These are phyloP conservation scores for Sitobion miscanthi DNA, from an alignment of 1,140 invertebrate genomes.

Conservation along the genomic window DNA sequence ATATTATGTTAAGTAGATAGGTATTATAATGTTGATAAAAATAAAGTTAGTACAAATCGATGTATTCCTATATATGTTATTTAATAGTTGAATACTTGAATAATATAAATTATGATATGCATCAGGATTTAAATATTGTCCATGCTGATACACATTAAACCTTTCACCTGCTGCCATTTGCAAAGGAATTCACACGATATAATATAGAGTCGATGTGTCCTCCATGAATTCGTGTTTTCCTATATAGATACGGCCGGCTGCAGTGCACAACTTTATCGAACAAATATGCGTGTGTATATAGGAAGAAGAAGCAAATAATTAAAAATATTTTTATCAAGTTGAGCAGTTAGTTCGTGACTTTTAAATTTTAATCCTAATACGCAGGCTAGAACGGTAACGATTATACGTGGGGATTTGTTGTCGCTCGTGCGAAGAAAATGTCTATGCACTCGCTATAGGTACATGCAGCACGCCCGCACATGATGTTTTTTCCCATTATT, in stretches of 20 bases:
- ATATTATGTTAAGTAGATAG: not conserved
- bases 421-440: conserved; percentile 22
- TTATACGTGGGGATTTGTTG: conserved; percentile 41
- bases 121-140: not conserved
- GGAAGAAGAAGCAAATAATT: not conserved
- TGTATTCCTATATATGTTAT: not conserved
- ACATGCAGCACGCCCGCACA: not conserved
- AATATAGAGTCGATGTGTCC: not conserved
- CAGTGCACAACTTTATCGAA: not conserved
- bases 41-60: not conserved
- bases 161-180: conserved; percentile 30
- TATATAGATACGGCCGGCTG: not conserved
- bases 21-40: not conserved
- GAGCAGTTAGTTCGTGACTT: conserved; percentile 33
- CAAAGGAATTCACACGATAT: conserved; percentile 41
- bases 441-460: not conserved
- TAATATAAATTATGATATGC: not conserved
- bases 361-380: conserved; percentile 17
- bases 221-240: conserved; percentile 25
- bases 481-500: not conserved
- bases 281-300: not conserved
- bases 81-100: not conserved
- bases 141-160: not conserved
- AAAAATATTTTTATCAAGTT: conserved; percentile 28
- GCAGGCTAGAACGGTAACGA: not conserved